These are phyloP conservation scores for Rotaria socialis DNA, from an alignment of 2,888 invertebrate species.

Conservation along the genomic window DNA sequence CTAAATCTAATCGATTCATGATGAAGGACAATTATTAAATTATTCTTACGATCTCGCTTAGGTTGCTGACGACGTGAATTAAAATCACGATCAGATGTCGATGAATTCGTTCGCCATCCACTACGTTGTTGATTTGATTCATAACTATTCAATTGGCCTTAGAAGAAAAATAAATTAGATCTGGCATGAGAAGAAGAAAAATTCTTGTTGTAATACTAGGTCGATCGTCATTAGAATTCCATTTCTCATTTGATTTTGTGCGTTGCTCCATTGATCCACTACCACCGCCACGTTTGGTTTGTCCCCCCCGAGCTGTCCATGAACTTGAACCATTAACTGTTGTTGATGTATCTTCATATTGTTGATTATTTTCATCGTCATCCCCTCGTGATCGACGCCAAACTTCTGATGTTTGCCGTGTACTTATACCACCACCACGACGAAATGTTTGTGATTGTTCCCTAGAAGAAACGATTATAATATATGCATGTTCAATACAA, in stretches of 20 bases:
- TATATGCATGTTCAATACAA: too few relatives aligned
- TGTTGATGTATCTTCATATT: slow-evolving; percentile 8
- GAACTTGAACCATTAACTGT: neutral
- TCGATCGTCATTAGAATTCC: neutral
- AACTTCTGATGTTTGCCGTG: neutral
- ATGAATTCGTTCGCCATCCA: neutral
- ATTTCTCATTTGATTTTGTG: slow-evolving; percentile 15
- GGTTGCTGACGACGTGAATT: neutral
- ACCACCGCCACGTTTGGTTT: neutral
- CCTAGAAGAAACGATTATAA: neutral
- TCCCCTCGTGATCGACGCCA: slow-evolving; percentile 3
- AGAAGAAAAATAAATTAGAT: neutral
- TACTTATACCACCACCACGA: neutral
- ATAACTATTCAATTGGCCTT: neutral
- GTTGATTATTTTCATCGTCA: neutral
- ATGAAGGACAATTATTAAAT: too few relatives aligned
- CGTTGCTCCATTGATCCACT: neutral
- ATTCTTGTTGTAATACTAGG: neutral
- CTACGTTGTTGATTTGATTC: slow-evolving; percentile 1
- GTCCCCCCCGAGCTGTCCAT: neutral
- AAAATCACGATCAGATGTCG: neutral
- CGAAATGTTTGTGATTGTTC: slow-evolving; percentile 32
- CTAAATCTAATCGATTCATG: too few relatives aligned
- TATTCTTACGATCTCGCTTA: neutral
- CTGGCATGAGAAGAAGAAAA: neutral